Conservation (phyloP, 37 sponge, comb jelly and placozoan genomes). For the Halichondria panicea region DNA sequence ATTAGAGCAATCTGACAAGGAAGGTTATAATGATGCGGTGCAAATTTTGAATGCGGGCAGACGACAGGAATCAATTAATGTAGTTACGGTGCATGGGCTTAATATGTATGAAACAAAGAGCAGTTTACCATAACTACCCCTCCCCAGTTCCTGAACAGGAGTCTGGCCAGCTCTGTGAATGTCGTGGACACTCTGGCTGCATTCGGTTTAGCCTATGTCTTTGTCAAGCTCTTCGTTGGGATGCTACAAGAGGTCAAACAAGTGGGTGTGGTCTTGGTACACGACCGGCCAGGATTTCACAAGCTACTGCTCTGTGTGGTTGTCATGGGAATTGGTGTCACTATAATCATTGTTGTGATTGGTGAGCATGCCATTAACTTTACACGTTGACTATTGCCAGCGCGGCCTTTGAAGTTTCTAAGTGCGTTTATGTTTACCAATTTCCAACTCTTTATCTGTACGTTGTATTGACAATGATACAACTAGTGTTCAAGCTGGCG, state of each 20-base stretch:
- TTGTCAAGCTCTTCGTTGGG: conserved; percentile 60
- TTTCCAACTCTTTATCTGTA: too few species aligned
- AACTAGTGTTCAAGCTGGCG: too few species aligned
- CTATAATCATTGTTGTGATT: conserved; percentile 27
- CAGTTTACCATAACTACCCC: too few species aligned
- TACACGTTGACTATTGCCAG: not conserved
- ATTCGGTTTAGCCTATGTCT: conserved; percentile 60
- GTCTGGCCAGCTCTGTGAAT: conserved; percentile 44
- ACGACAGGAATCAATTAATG: too few species aligned
- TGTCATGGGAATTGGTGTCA: not conserved
- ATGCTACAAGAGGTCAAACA: conserved; percentile 51
- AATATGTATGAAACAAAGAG: not conserved
- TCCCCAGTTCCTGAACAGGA: conserved; percentile 69
- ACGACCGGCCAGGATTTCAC: conserved; percentile 46
- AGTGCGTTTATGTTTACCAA: too few species aligned
- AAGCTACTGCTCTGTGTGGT: conserved; percentile 29
- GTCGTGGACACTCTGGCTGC: conserved; percentile 53
- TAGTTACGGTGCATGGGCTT: too few species aligned
- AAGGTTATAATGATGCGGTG: too few species aligned
- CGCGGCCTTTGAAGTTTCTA: too few species aligned
- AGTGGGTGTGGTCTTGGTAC: conserved; percentile 66
- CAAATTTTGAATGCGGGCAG: too few species aligned
- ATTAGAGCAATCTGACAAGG: too few species aligned
- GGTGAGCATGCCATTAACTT: conserved; percentile 23
- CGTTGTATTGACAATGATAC: too few species aligned